Conservation (phyloP, 2,797 vertebrate genomes). For the Nothura maculosa region DNA sequence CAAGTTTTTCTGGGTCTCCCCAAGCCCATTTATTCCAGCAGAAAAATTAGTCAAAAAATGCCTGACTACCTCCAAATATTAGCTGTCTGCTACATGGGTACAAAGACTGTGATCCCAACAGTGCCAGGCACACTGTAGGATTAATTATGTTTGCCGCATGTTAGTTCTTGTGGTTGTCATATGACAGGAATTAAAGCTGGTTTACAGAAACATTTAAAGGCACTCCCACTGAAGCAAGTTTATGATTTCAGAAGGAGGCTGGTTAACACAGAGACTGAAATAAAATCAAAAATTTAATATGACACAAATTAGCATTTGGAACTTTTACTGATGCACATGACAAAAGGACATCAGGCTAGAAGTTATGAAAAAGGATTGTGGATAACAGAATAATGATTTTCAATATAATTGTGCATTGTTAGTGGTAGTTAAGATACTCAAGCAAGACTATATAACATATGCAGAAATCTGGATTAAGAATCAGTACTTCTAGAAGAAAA, state of each 20-base stretch:
- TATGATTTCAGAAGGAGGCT: neutral
- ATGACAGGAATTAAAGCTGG: neutral
- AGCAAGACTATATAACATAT: neutral
- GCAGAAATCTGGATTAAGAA: neutral
- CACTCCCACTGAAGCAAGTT: neutral
- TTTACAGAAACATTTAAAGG: constrained; percentile 15
- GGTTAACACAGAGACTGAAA: constrained; percentile 1
- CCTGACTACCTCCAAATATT: neutral
- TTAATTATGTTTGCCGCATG: neutral
- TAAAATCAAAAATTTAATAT: neutral
- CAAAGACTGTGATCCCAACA: neutral
- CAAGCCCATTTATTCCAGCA: neutral
- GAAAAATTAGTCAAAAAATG: neutral
- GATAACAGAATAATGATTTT: neutral
- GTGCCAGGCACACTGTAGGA: neutral
- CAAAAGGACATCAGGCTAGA: neutral
- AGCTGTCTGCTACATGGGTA: neutral
- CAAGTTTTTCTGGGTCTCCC: neutral
- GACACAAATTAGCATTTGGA: neutral
- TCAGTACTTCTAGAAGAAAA: neutral
- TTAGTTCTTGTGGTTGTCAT: neutral
- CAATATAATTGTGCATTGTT: neutral
- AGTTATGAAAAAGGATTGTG: neutral
- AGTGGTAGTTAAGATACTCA: neutral
- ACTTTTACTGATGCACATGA: neutral